Percentiles rank a stretch among this genome's conserved stretches.
Conservation (phyloP, 2,113 vertebrate species). For the Anguilla japonica region DNA sequence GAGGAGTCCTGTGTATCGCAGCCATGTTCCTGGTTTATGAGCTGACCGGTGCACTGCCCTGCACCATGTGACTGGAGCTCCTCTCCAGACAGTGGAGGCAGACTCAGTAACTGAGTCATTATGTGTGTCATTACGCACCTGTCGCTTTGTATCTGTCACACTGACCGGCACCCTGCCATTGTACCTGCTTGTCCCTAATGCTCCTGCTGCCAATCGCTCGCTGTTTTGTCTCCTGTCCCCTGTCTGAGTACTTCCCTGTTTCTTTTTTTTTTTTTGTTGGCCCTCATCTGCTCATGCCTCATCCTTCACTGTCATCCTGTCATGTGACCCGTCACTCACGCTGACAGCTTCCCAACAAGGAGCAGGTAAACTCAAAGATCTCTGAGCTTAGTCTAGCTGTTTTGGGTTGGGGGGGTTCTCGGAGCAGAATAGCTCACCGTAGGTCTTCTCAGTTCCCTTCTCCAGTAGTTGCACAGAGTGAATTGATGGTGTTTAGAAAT, state of each 20-base stretch:
- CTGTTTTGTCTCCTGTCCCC: not conserved
- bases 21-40: no score
- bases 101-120: not conserved
- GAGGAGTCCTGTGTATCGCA: no score
- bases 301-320: conserved; percentile 33
- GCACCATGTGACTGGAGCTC: not conserved
- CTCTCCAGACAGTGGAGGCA: not conserved
- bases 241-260: conserved; percentile 13
- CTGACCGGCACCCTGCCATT: not conserved
- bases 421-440: not conserved
- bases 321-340: conserved; percentile 45
- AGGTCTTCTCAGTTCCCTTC: not conserved
- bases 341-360: conserved; percentile 72
- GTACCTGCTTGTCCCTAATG: not conserved
- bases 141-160: conserved; percentile 19
- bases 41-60: not conserved
- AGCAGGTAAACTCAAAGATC: conserved; percentile 69
- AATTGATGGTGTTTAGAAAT: not conserved
- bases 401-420: not conserved
- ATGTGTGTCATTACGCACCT: not conserved
- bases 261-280: conserved; percentile 35
- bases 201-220: not conserved
- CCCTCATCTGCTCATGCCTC: conserved; percentile 24
- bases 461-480: not conserved
- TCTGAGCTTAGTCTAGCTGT: not conserved